These are phyloP conservation scores for Charina bottae DNA, from an alignment of 2,113 vertebrate genomes.

Conservation along the genomic window DNA sequence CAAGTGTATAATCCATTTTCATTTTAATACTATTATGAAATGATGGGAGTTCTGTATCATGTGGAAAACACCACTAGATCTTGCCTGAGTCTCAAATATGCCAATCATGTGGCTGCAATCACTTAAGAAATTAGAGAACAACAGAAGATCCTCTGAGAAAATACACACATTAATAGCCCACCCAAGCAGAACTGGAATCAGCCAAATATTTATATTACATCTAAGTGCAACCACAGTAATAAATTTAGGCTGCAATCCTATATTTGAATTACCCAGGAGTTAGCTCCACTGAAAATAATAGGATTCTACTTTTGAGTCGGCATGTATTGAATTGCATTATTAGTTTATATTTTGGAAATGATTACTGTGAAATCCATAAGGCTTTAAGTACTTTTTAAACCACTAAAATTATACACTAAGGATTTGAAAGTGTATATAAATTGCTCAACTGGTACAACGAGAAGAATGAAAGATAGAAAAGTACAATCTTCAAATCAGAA, in stretches of 20 bases:
- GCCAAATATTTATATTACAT: constrained; percentile 61
- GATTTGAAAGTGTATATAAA: constrained; percentile 12
- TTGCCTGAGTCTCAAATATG: constrained; percentile 7
- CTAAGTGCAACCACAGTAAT: constrained; percentile 69
- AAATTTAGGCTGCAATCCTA: constrained; percentile 47
- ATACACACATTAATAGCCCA: constrained; percentile 64
- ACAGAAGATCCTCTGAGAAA: constrained; percentile 35
- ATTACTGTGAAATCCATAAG: constrained; percentile 54
- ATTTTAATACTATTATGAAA: constrained; percentile 27
- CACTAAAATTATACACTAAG: constrained; percentile 32
- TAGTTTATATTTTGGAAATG: constrained; percentile 47
- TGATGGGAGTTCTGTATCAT: constrained; percentile 47
- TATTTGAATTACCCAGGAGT: not conserved
- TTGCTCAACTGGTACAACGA: not conserved
- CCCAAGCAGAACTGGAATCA: constrained; percentile 69
- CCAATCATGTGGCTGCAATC: constrained; percentile 7
- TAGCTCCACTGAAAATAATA: not conserved
- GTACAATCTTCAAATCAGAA: constrained; percentile 15
- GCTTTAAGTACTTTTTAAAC: constrained; percentile 23
- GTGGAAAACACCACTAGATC: constrained; percentile 28
- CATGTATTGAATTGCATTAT: not conserved
- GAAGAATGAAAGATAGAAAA: constrained; percentile 1
- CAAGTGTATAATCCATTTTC: constrained; percentile 19
- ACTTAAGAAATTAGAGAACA: constrained; percentile 42
- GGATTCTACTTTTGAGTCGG: not conserved